phyloP scores from a whole-genome alignment of 2,113 vertebrate species.

The Thomomys bottae region DNA sequence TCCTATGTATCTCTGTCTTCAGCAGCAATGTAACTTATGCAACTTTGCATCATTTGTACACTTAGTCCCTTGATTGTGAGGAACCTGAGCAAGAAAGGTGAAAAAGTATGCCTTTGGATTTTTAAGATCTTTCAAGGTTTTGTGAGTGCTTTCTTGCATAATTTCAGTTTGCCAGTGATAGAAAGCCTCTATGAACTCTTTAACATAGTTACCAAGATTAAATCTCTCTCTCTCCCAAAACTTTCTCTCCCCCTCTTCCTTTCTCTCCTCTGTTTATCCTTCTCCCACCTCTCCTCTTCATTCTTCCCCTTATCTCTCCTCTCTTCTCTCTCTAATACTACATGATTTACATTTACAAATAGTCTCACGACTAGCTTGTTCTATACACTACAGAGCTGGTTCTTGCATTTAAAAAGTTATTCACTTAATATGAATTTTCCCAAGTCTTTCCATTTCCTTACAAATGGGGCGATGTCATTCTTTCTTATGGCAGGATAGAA shows the following conservation, averaged over 20 bases:
- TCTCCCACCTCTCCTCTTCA: neutral
- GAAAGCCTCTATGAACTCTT: constrained; percentile 7
- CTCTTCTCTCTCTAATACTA: neutral
- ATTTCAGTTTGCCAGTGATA: neutral
- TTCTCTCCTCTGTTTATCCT: neutral
- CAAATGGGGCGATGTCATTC: too few relatives aligned
- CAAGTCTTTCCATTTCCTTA: too few relatives aligned
- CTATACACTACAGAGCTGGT: neutral
- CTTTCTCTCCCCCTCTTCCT: neutral
- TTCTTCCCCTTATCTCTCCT: neutral
- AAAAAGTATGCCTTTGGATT: neutral
- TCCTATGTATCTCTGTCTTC: neutral
- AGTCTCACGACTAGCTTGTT: neutral
- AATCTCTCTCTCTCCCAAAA: too few relatives aligned
- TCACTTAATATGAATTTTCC: too few relatives aligned
- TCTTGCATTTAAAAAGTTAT: constrained; percentile 44
- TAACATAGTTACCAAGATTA: constrained; percentile 7
- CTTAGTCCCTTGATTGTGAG: neutral
- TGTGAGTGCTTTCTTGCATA: neutral
- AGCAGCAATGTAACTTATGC: neutral
- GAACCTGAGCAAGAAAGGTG: neutral
- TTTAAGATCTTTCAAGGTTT: neutral
- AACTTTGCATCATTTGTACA: neutral
- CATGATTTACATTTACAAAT: neutral
- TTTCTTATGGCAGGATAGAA: too few relatives aligned